Evolutionary conservation across 2,797 vertebrate species (phyloP), one percentile per base, ranked within the genome.

Genomic region (Trichosurus vulpecula): DNA sequence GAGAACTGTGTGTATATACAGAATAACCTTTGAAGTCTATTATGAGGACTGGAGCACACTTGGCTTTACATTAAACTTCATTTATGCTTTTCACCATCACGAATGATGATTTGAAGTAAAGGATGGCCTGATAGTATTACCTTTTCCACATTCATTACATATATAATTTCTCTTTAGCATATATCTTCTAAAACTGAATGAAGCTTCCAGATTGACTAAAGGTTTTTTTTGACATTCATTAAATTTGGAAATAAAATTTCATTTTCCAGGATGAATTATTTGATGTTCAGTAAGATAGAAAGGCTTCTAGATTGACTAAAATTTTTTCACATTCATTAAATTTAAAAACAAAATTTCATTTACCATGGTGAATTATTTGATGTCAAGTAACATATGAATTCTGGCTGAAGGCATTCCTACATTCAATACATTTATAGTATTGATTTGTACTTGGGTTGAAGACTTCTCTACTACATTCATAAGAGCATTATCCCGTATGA

Each of bases 301-400:
- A 98, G 97, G 93, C 97, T 98, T 57, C 98, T 97, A 55, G 97
- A 97, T 41, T 98, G 97, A 97, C 97, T 98, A 52, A 98, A 98
- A 30, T 57, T 66, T 97, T 97, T 54, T 97, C 97, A 97, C 97
- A 98, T 51, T 97, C 98, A 25, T 97, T 97, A 90, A 97, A 97
- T 94, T 98, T 98, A 97, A 16, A 97, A 81, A 95, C 97, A 97
- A 29, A 97, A 97, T 93, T 97, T 97, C 54, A 81, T 81, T 97
- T 97, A 55, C 97, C 97, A 95, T 97, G 97, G 93, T 98, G 97
- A 41, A 98, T 97, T 92, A 97, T 96, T 92, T 98, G 98, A 92
- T 97, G 97, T 93, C 97, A 97, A 54, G 98, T 98, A 94, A 98
- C 98, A 9, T 22, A 98, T 2, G 97, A 98, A 92, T 97, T 98